A percentile compares a stretch with the other conserved stretches of the same genome.
These are phyloP conservation scores for Orchesellides sinensis DNA, from an alignment of 2,888 invertebrate species.

Conservation along the genomic window DNA sequence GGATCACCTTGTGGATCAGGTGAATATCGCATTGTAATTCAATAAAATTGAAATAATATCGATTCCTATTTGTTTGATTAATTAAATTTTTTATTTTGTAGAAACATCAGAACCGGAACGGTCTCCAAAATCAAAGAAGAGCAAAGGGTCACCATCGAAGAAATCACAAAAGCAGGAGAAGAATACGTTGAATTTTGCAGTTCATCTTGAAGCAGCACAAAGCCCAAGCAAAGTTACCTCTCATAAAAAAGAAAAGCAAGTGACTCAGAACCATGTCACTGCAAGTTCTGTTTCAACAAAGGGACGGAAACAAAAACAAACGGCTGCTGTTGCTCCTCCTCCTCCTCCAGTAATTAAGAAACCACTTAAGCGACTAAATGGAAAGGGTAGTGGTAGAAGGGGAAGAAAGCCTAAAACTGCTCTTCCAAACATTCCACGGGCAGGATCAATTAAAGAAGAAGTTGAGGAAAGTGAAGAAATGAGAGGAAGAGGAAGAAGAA, in stretches of 20 bases:
- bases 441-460: constrained; percentile 58
- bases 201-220: constrained; percentile 25
- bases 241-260: constrained; percentile 10
- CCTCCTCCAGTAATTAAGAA: constrained; percentile 19
- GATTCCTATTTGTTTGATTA: neutral
- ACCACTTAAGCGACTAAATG: constrained; percentile 28
- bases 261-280: neutral
- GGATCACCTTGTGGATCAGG: neutral
- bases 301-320: constrained; percentile 21
- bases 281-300: neutral
- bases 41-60: neutral
- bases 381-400: neutral
- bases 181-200: constrained; percentile 34
- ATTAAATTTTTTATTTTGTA: constrained; percentile 2
- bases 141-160: constrained; percentile 11
- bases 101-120: constrained; percentile 21
- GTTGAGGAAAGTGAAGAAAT: constrained; percentile 55
- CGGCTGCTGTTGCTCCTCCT: neutral
- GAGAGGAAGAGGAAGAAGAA: constrained; percentile 40
- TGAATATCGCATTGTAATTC: too few species aligned
- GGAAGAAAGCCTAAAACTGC: constrained; percentile 39
- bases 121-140: constrained; percentile 25
- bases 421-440: constrained; percentile 34
- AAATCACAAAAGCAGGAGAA: neutral
- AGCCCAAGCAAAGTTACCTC: constrained; percentile 41